These are phyloP conservation scores for Cirrhinus mrigala DNA, from an alignment of 2,797 vertebrate genomes.

Conservation along the genomic window DNA sequence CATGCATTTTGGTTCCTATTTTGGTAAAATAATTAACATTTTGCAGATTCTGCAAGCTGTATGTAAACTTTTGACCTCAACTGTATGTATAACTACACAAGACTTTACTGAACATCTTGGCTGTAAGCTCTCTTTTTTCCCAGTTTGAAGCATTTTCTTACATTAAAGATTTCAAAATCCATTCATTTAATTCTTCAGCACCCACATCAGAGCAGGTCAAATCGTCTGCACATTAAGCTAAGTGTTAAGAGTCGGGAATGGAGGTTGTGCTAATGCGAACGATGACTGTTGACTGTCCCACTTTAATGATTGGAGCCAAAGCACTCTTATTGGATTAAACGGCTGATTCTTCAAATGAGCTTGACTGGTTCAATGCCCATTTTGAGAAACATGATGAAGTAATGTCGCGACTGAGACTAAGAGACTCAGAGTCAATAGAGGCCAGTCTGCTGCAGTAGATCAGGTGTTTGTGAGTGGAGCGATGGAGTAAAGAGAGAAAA, in stretches of 20 bases:
- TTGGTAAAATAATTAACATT: too few relatives aligned
- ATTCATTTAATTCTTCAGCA: not conserved
- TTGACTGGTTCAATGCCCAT: conserved; percentile 41
- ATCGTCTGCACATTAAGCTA: not conserved
- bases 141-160: not conserved
- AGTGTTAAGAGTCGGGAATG: not conserved
- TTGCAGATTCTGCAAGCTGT: too few relatives aligned
- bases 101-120: not conserved
- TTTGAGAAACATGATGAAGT: conserved; percentile 25
- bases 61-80: too few relatives aligned
- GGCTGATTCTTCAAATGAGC: conserved; percentile 35
- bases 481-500: not conserved
- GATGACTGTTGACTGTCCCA: conserved; percentile 19
- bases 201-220: not conserved
- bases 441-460: conserved; percentile 21
- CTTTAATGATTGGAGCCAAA: conserved; percentile 11
- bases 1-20: too few relatives aligned
- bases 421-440: conserved; percentile 31
- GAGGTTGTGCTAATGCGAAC: conserved; percentile 3
- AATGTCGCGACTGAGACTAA: conserved; percentile 27
- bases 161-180: not conserved
- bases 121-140: not conserved
- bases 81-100: not conserved
- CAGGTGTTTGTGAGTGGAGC: not conserved
- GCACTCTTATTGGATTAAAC: conserved; percentile 29